These are phyloP conservation scores for Drosophila vallismaia DNA, from an alignment of 2,888 invertebrate species.

Conservation along the genomic window DNA sequence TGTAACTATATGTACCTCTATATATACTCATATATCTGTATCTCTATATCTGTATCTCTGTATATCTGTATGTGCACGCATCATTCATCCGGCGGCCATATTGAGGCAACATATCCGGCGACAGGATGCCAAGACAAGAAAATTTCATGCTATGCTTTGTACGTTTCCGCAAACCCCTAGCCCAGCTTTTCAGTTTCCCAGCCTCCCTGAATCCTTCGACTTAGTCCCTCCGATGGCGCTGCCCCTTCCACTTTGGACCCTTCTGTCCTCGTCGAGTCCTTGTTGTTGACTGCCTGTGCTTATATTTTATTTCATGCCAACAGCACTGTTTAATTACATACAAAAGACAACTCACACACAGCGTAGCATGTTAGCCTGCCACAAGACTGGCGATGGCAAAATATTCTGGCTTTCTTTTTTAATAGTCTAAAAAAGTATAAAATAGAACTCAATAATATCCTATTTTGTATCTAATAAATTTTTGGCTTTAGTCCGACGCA, in stretches of 20 bases:
- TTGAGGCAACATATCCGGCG: constrained; percentile 80
- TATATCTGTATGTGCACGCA: constrained; percentile 56
- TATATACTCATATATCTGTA: constrained; percentile 19
- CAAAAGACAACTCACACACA: constrained; percentile 66
- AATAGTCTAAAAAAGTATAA: not conserved
- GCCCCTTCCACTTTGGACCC: constrained; percentile 20
- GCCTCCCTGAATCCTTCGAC: not conserved
- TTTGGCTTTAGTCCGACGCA: too few relatives aligned
- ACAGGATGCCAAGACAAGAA: constrained; percentile 80
- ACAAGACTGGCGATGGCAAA: constrained; percentile 12
- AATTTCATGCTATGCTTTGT: constrained; percentile 77
- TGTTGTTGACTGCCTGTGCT: constrained; percentile 57
- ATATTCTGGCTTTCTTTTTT: not conserved
- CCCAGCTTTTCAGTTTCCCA: not conserved
- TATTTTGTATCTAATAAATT: too few relatives aligned
- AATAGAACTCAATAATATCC: too few relatives aligned
- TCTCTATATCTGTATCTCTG: constrained; percentile 24
- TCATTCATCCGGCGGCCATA: constrained; percentile 79
- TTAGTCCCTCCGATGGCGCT: not conserved
- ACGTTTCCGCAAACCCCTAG: constrained; percentile 63
- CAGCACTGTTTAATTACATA: constrained; percentile 79
- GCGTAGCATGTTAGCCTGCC: constrained; percentile 37
- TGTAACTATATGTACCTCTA: constrained; percentile 24
- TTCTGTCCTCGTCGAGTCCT: constrained; percentile 23
- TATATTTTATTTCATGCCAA: constrained; percentile 79